Evolutionary conservation across 1,140 invertebrate genomes (phyloP), one percentile per base, ranked within the genome.

Genomic region (Gryllus bimaculatus): DNA sequence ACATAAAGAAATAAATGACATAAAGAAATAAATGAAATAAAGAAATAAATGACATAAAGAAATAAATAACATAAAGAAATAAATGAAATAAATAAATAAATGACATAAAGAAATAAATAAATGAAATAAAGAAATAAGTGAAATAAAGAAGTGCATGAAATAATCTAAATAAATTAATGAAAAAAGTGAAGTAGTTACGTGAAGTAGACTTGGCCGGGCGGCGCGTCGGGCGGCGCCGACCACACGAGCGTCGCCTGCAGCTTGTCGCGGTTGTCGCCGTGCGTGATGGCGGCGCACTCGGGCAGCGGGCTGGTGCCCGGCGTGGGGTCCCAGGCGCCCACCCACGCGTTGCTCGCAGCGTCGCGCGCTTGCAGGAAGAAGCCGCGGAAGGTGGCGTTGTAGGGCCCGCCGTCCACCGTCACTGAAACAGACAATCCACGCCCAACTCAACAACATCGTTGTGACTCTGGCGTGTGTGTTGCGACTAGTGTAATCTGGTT

Each of bases 331-430:
- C 92, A 94, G 13, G 88, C 87, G 12, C 93, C 93, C 54, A 94
- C 87, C 91, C 93, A 93, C 80, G 90, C 86, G 81, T 93, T 88
- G 0, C 90, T 90, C 39, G 88, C 85, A 0, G 89, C 87, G 81
- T 94, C 93, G 75, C 93, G 90, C 0, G 92, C 93, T 85, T 94
- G 93, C n/a, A 94, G 84, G 84, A 94, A 92, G 86, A 94, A 94
- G 13, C 93, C 93, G 81, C 92, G 91, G 85, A 94, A 94, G 8
- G 75, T 48, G n/a, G 10, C 18, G 78, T 73, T 73, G 78, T 74
- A 94, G 8, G 75, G 18, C 13, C n/a, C 78, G 7, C 78, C 78
- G 12, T 74, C 47, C n/a, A 78, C 10, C 8, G 78, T 49, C 21
- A 78, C 78, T 78, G 47, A 5, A 66, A 78, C 66, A 78, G 18